Base-by-base conservation (phyloP, 2,797 vertebrate genomes). In the Sebastes steindachneri region DNA sequence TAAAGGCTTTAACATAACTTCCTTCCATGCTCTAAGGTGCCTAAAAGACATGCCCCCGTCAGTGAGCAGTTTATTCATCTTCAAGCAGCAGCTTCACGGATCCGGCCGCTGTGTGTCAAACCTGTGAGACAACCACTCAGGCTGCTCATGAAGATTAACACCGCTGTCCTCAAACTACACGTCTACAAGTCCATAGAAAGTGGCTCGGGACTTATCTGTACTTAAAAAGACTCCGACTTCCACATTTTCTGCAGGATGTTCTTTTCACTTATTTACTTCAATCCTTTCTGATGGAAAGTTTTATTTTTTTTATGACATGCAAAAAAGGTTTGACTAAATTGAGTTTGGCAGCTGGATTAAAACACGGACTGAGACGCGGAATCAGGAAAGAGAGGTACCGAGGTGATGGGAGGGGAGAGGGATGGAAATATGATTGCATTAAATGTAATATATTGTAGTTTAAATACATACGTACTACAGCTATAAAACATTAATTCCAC, bases 321-420 rank as follows among this genome's bases (percentile, higher is more conserved):
- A n/a, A 58, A 77, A 77, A 77, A 58, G 29, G 19, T 37, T 73
- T 53, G 58, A 73, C 35, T 29, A 9, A 66, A 59, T 9, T 25
- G 29, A 80, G 79, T 75, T 51, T 70, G 72, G 67, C 73, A 68
- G 63, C 14, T 17, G 21, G 19, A 41, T 67, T 60, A 23, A 73
- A 66, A 12, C 11, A 45, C 11, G 4, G 29, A 37, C 28, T 51
- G 29, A 73, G 17, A 48, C 28, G 31, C 7, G 9, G 45, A 58
- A 11, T 29, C 7, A 5, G n/a, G 3, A 67, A 21, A 68, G 10
- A 33, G 59, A 67, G 15, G 67, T 15, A 2, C 3, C 26, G 28
- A 45, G 17, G 33, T 48, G 45, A 48, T 48, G 45, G 21, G 25
- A 31, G 29, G 29, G 41, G 29, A 29, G 19, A 35, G 28, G 23